phyloP scores from a whole-genome alignment of 1,140 invertebrate genomes.

The Rhopalosiphum padi region DNA sequence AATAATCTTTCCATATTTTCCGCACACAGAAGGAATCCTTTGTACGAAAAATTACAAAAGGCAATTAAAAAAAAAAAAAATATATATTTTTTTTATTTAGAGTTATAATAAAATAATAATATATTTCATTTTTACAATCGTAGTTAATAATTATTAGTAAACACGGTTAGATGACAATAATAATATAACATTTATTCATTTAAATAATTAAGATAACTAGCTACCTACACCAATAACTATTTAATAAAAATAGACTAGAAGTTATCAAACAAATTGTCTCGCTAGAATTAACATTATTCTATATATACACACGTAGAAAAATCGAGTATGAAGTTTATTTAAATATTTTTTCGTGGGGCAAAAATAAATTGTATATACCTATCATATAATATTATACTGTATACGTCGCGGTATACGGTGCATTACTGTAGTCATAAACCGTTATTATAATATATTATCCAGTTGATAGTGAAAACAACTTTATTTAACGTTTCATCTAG shows the following conservation, averaged over 20 bases:
- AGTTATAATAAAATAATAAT: neutral
- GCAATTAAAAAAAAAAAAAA: neutral
- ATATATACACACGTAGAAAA: too few relatives aligned
- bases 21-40: neutral
- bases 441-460: neutral
- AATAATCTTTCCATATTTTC: constrained; percentile 18
- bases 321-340: too few relatives aligned
- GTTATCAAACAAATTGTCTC: neutral
- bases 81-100: neutral
- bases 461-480: neutral
- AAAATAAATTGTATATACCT: too few relatives aligned
- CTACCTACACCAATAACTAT: neutral
- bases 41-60: neutral
- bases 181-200: neutral
- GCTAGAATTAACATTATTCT: neutral
- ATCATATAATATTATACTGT: too few relatives aligned
- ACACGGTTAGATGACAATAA: neutral
- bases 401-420: too few relatives aligned
- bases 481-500: neutral
- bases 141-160: neutral
- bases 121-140: neutral
- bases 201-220: neutral
- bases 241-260: neutral
- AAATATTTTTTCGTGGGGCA: too few relatives aligned
- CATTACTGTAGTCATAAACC: too few relatives aligned